Percentiles rank a stretch among this genome's conserved stretches.
Conservation (phyloP, 2,113 vertebrate species). For the Psilopsiagon aymara region DNA sequence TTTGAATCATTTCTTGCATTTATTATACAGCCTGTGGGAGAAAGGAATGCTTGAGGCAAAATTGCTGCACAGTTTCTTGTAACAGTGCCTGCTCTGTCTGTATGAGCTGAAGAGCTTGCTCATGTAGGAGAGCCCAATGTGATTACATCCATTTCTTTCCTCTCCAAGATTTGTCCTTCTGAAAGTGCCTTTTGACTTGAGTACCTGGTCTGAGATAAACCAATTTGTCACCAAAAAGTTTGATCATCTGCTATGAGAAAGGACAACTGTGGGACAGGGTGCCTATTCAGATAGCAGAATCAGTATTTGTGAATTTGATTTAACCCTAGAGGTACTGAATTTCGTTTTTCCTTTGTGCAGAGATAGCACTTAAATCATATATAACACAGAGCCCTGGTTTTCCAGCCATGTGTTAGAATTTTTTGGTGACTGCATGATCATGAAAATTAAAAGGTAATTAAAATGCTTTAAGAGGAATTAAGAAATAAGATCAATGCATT, state of each 20-base stretch:
- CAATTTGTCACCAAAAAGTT: not conserved
- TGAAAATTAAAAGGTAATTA: not conserved
- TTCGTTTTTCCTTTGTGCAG: not conserved
- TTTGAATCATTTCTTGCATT: slow-evolving; percentile 61
- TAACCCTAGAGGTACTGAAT: not conserved
- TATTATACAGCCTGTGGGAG: slow-evolving; percentile 47
- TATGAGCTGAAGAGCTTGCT: not conserved
- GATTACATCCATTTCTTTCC: slow-evolving; percentile 16
- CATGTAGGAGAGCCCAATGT: not conserved
- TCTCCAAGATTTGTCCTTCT: not conserved
- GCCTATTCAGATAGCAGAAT: not conserved
- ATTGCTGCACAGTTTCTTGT: not conserved
- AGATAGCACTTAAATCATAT: not conserved
- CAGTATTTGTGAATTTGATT: not conserved
- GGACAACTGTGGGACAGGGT: not conserved
- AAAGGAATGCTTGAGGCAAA: slow-evolving; percentile 53
- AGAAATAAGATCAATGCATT: not conserved
- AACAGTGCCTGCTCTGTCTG: slow-evolving; percentile 14
- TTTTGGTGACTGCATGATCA: not conserved
- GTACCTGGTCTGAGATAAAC: slow-evolving; percentile 37
- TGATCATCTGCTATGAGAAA: not conserved
- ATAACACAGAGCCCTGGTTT: rapidly evolving
- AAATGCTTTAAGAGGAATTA: not conserved
- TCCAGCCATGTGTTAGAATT: not conserved
- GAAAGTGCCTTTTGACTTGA: slow-evolving; percentile 28